Conservation (phyloP, 92 coral and sea anemone genomes). For the Meandrina meandrites region DNA sequence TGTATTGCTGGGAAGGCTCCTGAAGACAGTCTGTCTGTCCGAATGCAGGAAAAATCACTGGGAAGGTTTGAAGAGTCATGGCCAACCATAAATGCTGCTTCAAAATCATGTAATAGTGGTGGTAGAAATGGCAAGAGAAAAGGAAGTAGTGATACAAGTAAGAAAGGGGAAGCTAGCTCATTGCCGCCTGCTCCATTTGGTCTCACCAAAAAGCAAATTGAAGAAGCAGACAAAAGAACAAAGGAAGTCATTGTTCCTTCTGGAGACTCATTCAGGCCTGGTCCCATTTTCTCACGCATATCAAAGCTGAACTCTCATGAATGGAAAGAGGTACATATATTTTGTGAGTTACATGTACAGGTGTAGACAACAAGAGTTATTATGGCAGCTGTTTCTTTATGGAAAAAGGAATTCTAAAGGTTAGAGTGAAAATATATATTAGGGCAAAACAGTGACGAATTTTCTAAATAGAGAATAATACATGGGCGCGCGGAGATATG, state of each 20-base stretch:
- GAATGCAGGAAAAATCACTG: conserved; percentile 34
- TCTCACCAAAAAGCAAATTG: conserved; percentile 30
- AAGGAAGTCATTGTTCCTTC: conserved; percentile 30
- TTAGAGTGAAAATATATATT: no score
- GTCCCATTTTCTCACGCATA: conserved; percentile 46
- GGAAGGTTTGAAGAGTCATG: conserved; percentile 45
- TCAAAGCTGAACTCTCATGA: conserved; percentile 55
- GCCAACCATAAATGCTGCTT: conserved; percentile 7
- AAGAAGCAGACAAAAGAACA: conserved; percentile 48
- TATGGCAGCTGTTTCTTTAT: no score
- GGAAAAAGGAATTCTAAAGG: no score
- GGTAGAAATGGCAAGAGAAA: neutral
- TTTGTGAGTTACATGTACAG: no score
- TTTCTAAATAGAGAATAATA: no score
- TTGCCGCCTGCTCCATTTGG: conserved; percentile 54
- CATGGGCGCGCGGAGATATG: no score
- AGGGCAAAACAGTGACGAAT: no score
- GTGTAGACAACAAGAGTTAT: no score
- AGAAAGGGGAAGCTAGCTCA: neutral
- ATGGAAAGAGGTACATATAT: conserved; percentile 53
- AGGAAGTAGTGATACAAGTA: neutral
- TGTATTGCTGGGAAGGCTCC: conserved; percentile 58
- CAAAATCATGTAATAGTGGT: neutral
- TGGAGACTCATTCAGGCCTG: conserved; percentile 41
- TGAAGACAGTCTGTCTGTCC: conserved; percentile 39